Percentiles rank a stretch among this genome's conserved stretches.
Evolutionary conservation across 2,797 vertebrate genomes (phyloP).

Genomic region (Danio albolineatus): DNA sequence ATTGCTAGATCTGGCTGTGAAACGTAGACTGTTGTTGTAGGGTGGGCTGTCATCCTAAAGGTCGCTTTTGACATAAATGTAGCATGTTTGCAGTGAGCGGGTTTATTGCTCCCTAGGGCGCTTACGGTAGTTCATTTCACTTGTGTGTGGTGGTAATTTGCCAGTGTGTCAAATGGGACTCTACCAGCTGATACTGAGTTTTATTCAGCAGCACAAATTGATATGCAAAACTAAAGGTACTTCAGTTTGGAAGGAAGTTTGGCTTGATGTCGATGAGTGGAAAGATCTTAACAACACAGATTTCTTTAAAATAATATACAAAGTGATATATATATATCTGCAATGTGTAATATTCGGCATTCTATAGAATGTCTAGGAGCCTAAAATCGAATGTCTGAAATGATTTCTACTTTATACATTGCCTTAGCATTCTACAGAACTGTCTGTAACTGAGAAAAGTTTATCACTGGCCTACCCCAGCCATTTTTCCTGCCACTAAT

Average conservation of each 20-base stretch:
- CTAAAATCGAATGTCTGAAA: too few species aligned
- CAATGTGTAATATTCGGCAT: too few species aligned
- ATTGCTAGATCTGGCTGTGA: conserved; percentile 76
- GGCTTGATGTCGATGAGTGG: neutral
- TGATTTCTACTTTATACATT: too few species aligned
- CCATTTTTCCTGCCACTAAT: too few species aligned
- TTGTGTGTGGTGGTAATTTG: conserved; percentile 64
- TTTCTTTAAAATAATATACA: neutral
- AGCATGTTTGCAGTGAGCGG: conserved; percentile 61
- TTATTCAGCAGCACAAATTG: conserved; percentile 1
- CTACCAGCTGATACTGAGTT: neutral
- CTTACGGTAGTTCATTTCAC: conserved; percentile 67
- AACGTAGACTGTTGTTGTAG: conserved; percentile 68
- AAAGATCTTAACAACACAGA: neutral
- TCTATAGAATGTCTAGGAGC: too few species aligned
- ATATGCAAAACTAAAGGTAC: neutral
- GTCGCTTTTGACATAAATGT: conserved; percentile 74
- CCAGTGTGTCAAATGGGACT: conserved; percentile 68
- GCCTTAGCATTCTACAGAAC: too few species aligned
- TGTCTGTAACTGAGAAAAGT: too few species aligned
- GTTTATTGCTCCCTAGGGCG: conserved; percentile 56
- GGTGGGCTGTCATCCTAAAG: conserved; percentile 72
- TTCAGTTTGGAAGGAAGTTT: neutral
- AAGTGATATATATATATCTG: too few species aligned
- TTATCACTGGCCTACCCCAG: too few species aligned